Evolutionary conservation across 2,113 vertebrate genomes (phyloP).

Genomic region (Platycercus adscitus): DNA sequence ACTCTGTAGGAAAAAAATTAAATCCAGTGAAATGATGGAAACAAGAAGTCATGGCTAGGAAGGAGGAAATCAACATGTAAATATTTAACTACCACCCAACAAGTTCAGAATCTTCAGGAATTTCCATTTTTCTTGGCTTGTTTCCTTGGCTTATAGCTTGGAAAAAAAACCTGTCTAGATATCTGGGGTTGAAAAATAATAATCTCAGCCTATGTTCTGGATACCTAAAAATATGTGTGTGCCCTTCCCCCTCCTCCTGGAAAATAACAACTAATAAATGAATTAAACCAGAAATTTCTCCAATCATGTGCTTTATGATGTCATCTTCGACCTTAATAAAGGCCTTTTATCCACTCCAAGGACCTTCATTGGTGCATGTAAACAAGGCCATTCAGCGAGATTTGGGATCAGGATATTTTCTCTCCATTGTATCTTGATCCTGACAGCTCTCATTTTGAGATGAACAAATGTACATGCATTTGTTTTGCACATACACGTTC

Average conservation of each 20-base stretch:
- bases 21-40: slow-evolving; percentile 44
- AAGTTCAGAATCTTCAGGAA: slow-evolving; percentile 1
- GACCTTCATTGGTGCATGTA: not conserved
- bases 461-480: not conserved
- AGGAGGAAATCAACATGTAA: slow-evolving; percentile 29
- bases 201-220: not conserved
- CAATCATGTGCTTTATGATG: not conserved
- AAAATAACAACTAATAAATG: not conserved
- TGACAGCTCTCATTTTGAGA: not conserved
- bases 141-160: slow-evolving; percentile 1
- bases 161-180: not conserved
- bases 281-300: not conserved
- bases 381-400: not conserved
- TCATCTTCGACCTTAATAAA: not conserved
- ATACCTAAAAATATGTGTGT: not conserved
- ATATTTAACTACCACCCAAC: slow-evolving; percentile 42
- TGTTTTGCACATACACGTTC: not conserved
- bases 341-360: not conserved
- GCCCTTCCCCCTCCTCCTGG: not conserved
- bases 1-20: slow-evolving; percentile 35
- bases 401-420: not conserved
- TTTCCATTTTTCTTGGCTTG: slow-evolving; percentile 37
- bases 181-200: not conserved
- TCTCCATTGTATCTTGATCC: not conserved
- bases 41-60: slow-evolving; percentile 21